Evolutionary conservation across 2,113 vertebrate species (phyloP), one percentile per base, ranked within the genome.

Genomic region (Xenopus laevis): DNA sequence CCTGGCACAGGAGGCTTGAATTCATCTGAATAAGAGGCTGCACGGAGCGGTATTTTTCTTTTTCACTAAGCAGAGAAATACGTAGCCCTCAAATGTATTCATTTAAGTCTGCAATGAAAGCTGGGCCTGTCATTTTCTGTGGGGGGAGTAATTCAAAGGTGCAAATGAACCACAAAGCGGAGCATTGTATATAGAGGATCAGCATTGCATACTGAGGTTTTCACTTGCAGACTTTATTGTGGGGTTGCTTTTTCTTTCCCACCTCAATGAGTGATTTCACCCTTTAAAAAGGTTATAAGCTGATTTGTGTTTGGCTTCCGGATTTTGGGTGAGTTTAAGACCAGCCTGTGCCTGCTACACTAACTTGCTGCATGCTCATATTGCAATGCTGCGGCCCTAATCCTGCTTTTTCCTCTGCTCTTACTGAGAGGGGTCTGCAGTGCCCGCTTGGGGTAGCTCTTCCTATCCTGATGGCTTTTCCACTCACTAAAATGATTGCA

Each of bases 231-330:
- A 33, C 55, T 61, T 16, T 57, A 65, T 68, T 55, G 7, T 57
- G 18, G 57, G 65, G 40, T n/a, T 44, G 44, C 27, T 68, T 74
- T 75, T 13, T 50, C 33, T 60, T 11, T 68, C 58, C 21, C 58
- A 62, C 65, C 20, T 75, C 58, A 75, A 55, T 63, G 27, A 63
- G 66, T 68, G 58, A 75, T 75, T 69, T 75, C 66, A 68, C 73
- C 73, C 58, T 75, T 47, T 75, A 23, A 75, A 68, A 75, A 75
- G 73, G 73, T 75, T 60, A 68, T 75, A 61, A 75, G 17, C 65
- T 75, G 73, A 68, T 65, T 68, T 68, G 50, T 65, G 58, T 75
- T 68, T 75, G 72, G 58, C 65, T 53, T 69, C 73, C 58, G 73
- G 65, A 68, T 62, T 75, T 55, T 55, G 65, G 72, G 73, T 75